Base-by-base conservation (phyloP, 2,113 vertebrate species). In the Colistium nudipinnis region DNA sequence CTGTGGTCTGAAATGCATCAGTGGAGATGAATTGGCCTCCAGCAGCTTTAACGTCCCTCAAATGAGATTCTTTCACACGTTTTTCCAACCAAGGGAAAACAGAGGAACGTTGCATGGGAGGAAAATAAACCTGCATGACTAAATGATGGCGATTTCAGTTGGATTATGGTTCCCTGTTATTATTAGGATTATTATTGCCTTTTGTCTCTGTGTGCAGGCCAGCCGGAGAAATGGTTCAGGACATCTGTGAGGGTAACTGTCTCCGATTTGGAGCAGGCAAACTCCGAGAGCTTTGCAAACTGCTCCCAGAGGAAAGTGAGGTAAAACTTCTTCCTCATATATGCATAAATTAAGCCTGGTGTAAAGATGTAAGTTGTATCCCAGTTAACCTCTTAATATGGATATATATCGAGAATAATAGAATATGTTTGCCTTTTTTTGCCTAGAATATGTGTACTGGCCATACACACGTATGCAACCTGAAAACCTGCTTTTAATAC, bases 271-370 rank as follows among this genome's bases (percentile, higher is more conserved):
- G 87, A 60, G 41, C 89, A 0, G 93, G 92, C n/a, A 93, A 92
- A 78, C 87, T 95, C 0, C 88, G 78, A 36, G 94, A 94, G 51
- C 90, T 95, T 4, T 83, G 74, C 30, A 94, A 92, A 69, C 83
- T 94, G 53, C 87, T 95, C 45, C 95, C 94, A 2, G 91, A 95
- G 0, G 79, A 91, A 2, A 75, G 70, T 6, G 94, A 95, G 92
- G 94, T 95, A 82, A 87, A 13, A 14, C 0, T 19, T 30, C 27
- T 27, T 38, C 11, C 3, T 55, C 13, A 9, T 4, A 3, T 19
- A 11, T 45, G 9, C 3, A 22, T 11, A 22, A 12, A n/a, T 17
- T 1, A 13, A 1, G 36, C 12, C 12, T 16, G 3, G 12, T 38
- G 36, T 38, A 14, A 16, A 39, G 38, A 49, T 27, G 16, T 27